Percentiles rank a stretch among this genome's conserved stretches.
These are phyloP conservation scores for Glaucidium brasilianum DNA, from an alignment of 2,113 vertebrate species.

Conservation along the genomic window DNA sequence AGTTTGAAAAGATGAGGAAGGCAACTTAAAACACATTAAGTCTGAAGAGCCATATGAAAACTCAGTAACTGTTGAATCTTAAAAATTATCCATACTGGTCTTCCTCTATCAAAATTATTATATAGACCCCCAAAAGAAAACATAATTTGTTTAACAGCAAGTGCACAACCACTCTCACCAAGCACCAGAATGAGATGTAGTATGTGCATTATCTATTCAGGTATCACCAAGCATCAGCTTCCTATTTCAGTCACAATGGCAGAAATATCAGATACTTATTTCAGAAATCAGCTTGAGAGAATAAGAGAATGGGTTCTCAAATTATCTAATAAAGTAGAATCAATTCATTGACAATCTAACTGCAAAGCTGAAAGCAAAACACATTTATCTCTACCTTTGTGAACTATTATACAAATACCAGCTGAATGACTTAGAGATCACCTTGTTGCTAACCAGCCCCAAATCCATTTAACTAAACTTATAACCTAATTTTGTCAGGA, in stretches of 20 bases:
- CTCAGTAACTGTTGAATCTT: neutral
- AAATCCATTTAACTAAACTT: neutral
- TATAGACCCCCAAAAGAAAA: neutral
- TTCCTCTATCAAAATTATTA: neutral
- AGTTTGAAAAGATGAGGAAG: neutral
- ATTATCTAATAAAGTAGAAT: neutral
- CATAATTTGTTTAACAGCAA: neutral
- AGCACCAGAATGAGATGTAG: neutral
- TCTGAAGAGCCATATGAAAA: neutral
- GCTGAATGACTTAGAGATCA: neutral
- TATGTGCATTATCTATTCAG: accelerated
- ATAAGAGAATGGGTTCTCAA: neutral
- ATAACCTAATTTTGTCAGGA: neutral
- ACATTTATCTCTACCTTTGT: neutral
- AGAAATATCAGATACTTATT: neutral
- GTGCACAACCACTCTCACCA: neutral
- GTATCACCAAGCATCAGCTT: neutral
- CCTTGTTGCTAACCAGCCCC: neutral
- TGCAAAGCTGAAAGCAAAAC: neutral
- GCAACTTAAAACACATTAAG: neutral
- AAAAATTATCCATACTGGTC: neutral
- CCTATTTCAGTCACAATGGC: neutral
- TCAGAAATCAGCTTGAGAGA: neutral
- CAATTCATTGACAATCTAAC: neutral
- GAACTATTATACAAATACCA: neutral